Conservation (phyloP, 2,888 invertebrate genomes). For the Amiota mariae region DNA sequence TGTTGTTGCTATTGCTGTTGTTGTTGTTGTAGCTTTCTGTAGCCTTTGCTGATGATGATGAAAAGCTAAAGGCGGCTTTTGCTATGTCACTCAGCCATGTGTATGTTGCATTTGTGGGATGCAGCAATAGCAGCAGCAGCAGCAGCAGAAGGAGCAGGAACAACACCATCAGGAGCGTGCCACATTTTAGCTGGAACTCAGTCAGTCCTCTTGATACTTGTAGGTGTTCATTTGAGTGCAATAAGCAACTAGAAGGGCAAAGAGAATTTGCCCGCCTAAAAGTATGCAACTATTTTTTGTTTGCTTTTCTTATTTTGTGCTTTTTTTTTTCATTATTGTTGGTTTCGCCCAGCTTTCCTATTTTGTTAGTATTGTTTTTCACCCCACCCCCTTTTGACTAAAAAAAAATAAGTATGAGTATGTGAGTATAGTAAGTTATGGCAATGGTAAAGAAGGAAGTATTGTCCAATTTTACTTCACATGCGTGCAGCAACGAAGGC, state of each 20-base stretch:
- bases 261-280: slow-evolving; percentile 68
- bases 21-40: too few species aligned
- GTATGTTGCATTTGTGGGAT: neutral
- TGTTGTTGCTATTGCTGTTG: neutral
- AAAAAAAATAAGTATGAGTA: neutral
- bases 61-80: slow-evolving; percentile 18
- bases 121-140: neutral
- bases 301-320: neutral
- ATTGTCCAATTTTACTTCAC: neutral
- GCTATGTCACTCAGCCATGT: neutral
- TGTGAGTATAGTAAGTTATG: slow-evolving; percentile 24
- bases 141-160: neutral
- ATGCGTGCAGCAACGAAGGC: neutral
- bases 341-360: neutral
- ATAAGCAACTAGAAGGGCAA: slow-evolving; percentile 43
- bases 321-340: slow-evolving; percentile 11
- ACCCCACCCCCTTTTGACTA: neutral
- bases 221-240: slow-evolving; percentile 49
- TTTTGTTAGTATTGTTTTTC: slow-evolving; percentile 5
- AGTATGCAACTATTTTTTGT: slow-evolving; percentile 56
- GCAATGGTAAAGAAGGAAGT: neutral
- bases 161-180: too few species aligned
- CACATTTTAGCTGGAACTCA: too few species aligned
- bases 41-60: slow-evolving; percentile 15
- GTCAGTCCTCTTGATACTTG: too few species aligned